phyloP scores from a whole-genome alignment of 1,140 invertebrate genomes.

The Pogonognathellus flavescens region DNA sequence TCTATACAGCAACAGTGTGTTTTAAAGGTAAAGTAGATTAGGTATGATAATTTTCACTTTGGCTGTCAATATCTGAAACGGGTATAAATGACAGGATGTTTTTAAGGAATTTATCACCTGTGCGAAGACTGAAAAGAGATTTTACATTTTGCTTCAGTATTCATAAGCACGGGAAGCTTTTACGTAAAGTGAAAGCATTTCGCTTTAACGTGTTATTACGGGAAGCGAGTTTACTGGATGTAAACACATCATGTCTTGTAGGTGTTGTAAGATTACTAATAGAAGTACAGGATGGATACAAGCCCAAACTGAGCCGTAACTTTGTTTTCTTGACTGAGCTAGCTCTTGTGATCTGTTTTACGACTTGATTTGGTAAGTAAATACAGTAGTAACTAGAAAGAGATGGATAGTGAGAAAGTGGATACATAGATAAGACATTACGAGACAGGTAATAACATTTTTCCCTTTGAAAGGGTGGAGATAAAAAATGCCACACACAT shows the following conservation, averaged over 20 bases:
- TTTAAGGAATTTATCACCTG: too few relatives aligned
- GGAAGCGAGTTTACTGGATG: not conserved
- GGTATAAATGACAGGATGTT: too few relatives aligned
- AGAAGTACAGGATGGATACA: too few relatives aligned
- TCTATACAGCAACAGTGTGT: too few relatives aligned
- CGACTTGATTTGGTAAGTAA: not conserved
- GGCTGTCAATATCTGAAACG: too few relatives aligned
- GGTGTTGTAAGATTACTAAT: not conserved
- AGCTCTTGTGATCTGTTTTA: not conserved
- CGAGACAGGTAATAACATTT: constrained; percentile 4
- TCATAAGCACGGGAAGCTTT: not conserved
- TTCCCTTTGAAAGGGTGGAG: not conserved
- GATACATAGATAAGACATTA: constrained; percentile 1
- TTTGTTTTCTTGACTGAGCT: not conserved
- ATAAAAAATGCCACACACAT: not conserved
- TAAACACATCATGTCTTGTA: not conserved
- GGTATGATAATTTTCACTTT: too few relatives aligned
- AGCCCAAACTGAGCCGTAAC: too few relatives aligned
- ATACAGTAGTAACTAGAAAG: not conserved
- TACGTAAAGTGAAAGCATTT: not conserved
- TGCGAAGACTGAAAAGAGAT: not conserved
- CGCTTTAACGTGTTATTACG: not conserved
- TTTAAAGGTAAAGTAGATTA: too few relatives aligned
- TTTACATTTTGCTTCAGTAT: not conserved
- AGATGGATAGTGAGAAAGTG: constrained; percentile 2